Conservation (phyloP, 2,888 invertebrate genomes). For the Hypomecis atomaria region DNA sequence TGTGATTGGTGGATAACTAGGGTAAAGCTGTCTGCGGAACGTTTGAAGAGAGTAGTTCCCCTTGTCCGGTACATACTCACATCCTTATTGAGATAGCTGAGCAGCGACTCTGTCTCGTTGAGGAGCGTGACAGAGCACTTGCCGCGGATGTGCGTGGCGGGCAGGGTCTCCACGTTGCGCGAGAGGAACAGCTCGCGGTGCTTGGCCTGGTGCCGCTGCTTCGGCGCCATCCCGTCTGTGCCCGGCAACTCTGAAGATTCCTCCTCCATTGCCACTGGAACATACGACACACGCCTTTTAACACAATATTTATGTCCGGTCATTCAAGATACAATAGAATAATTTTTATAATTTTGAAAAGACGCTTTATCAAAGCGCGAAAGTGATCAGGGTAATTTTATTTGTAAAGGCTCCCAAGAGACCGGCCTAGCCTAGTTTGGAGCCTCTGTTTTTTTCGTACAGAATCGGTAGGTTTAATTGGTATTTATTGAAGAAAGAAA, state of each 20-base stretch:
- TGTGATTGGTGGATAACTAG: no score
- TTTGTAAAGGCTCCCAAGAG: no score
- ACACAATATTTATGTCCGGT: background rate
- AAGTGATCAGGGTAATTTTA: no score
- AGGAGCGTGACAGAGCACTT: slow-evolving; percentile 99
- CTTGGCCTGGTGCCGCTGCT: slow-evolving; percentile 97
- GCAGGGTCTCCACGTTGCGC: slow-evolving; percentile 98
- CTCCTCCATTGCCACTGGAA: slow-evolving; percentile 88
- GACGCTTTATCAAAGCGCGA: background rate
- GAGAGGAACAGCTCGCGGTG: slow-evolving; percentile 99
- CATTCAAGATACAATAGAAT: background rate
- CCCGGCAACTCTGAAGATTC: slow-evolving; percentile 86
- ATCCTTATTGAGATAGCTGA: slow-evolving; percentile 98
- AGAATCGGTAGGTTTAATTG: no score
- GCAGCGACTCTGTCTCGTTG: slow-evolving; percentile 98
- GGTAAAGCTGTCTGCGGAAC: background rate
- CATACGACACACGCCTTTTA: slow-evolving; percentile 1
- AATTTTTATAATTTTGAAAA: background rate
- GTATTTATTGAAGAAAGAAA: no score
- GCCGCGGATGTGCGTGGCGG: slow-evolving; percentile 99
- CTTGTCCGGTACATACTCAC: slow-evolving; percentile 86
- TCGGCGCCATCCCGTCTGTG: slow-evolving; percentile 89
- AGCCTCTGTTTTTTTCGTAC: no score
- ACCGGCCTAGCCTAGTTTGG: no score
- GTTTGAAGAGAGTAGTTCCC: background rate